Evolutionary conservation across 2,888 invertebrate species (phyloP).

Genomic region (Monoplex corrugatus): DNA sequence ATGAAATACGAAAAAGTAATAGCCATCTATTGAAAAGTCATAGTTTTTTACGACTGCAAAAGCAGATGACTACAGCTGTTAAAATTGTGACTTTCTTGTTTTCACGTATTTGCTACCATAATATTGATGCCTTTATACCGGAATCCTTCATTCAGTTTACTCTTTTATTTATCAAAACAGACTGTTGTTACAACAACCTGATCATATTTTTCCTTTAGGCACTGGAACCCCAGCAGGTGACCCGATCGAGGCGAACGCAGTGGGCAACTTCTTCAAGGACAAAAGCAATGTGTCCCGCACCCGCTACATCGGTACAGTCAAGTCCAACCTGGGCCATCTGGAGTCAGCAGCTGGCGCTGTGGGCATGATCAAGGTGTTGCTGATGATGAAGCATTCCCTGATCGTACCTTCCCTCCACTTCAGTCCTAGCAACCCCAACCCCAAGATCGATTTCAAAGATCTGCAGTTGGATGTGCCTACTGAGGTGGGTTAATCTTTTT

Average conservation of each 20-base stretch:
- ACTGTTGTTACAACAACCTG: no score
- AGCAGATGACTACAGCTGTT: no score
- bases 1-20: no score
- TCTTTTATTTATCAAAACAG: no score
- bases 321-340: conserved; percentile 73
- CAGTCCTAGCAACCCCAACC: conserved; percentile 64
- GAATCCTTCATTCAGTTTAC: no score
- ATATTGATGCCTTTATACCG: no score
- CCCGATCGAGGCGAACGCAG: conserved; percentile 65
- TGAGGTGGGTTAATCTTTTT: no score
- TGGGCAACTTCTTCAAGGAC: conserved; percentile 61
- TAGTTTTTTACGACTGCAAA: no score
- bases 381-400: conserved; percentile 70
- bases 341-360: conserved; percentile 73
- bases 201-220: no score
- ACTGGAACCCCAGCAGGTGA: conserved; percentile 72
- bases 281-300: conserved; percentile 16
- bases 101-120: no score
- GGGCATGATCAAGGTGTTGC: conserved; percentile 69
- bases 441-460: conserved; percentile 62
- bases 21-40: no score
- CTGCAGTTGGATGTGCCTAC: conserved; percentile 62
- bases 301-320: conserved; percentile 69
- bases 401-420: conserved; percentile 67
- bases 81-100: no score